Conservation (phyloP, 2,113 vertebrate species). For the Thalassoma bifasciatum region DNA sequence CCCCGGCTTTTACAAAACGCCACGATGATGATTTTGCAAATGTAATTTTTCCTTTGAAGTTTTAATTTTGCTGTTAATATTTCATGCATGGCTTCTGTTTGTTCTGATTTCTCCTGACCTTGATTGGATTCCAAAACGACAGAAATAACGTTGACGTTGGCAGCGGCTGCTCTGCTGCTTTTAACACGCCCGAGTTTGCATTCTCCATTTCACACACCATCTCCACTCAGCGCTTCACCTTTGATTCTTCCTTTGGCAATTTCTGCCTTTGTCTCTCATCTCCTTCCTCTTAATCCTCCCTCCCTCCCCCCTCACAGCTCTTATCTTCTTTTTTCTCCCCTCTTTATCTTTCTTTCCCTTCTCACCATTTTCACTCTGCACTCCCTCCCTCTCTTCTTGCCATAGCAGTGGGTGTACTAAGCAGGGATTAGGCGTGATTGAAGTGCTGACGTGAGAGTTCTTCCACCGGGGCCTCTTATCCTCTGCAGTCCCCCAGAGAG, state of each 20-base stretch:
- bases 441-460: slow-evolving; percentile 81
- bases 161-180: slow-evolving; percentile 15
- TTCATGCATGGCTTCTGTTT: slow-evolving; percentile 32
- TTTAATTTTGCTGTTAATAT: slow-evolving; percentile 35
- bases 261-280: slow-evolving; percentile 58
- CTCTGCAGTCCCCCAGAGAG: slow-evolving; percentile 78
- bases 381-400: slow-evolving; percentile 55
- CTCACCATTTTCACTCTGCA: slow-evolving; percentile 44
- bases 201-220: slow-evolving; percentile 45
- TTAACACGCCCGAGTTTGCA: slow-evolving; percentile 2
- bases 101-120: slow-evolving; percentile 47
- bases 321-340: slow-evolving; percentile 67
- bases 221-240: slow-evolving; percentile 61
- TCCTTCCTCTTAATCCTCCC: slow-evolving; percentile 58
- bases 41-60: slow-evolving; percentile 35
- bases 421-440: slow-evolving; percentile 84
- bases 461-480: slow-evolving; percentile 76
- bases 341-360: slow-evolving; percentile 53
- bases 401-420: slow-evolving; percentile 81
- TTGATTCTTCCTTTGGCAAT: slow-evolving; percentile 63
- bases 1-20: not conserved
- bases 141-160: slow-evolving; percentile 35
- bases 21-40: not conserved
- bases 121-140: slow-evolving; percentile 26
- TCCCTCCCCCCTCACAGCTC: slow-evolving; percentile 42